Percentiles rank a stretch among this genome's conserved stretches.
Conservation (phyloP, 2,113 vertebrate species). For the Menidia beryllina region DNA sequence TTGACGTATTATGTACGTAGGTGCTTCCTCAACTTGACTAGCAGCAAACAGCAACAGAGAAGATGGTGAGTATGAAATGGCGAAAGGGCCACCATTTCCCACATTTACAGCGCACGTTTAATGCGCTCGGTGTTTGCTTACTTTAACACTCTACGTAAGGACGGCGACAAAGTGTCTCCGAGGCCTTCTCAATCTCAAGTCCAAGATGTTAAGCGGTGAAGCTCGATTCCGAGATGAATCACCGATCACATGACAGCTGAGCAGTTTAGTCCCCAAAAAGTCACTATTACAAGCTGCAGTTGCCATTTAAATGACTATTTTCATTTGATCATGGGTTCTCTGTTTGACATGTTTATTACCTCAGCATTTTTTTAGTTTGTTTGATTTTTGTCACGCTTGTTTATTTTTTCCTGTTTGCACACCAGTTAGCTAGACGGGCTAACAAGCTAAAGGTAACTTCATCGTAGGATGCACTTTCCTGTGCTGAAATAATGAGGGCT, state of each 20-base stretch:
- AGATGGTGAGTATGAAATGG: conserved; percentile 80
- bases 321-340: not conserved
- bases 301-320: not conserved
- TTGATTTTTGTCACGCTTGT: not conserved
- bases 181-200: not conserved
- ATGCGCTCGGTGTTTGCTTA: no score
- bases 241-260: conserved; percentile 78
- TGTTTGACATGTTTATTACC: not conserved
- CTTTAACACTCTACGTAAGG: not conserved
- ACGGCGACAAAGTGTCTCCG: not conserved
- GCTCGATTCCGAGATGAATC: conserved; percentile 46
- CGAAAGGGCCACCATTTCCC: conserved; percentile 23
- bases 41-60: conserved; percentile 68
- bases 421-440: conserved; percentile 45
- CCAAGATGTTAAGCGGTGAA: not conserved
- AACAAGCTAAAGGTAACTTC: conserved; percentile 55
- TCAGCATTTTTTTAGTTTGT: not conserved
- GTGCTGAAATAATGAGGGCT: not conserved
- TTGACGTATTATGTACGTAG: conserved; percentile 47
- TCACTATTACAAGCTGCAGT: conserved; percentile 5
- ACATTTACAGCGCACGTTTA: not conserved
- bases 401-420: conserved; percentile 3
- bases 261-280: conserved; percentile 30
- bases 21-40: conserved; percentile 70
- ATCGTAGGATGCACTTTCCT: not conserved